These are phyloP conservation scores for Heliangelus exortis DNA, from an alignment of 2,797 vertebrate species.

Conservation along the genomic window DNA sequence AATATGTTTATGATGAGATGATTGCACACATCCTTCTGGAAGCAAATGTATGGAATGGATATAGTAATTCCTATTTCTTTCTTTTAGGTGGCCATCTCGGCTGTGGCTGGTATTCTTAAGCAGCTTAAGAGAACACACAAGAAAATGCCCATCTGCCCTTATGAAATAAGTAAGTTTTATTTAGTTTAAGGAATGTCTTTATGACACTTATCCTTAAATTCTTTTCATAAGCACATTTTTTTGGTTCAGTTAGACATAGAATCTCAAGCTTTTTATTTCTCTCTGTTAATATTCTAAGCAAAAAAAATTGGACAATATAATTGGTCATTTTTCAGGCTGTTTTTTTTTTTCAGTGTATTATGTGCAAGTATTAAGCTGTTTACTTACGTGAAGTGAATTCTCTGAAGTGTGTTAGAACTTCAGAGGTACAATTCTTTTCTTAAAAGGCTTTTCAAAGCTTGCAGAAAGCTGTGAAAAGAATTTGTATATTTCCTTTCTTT, in stretches of 20 bases:
- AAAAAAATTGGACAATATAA: background rate
- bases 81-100: constrained; percentile 93
- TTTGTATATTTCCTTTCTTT: background rate
- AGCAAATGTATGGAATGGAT: background rate
- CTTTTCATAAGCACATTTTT: background rate
- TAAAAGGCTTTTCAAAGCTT: background rate
- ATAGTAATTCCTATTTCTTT: background rate
- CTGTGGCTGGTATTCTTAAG: constrained; percentile 94
- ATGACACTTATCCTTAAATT: background rate
- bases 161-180: constrained; percentile 86
- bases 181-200: background rate
- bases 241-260: background rate
- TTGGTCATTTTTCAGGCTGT: fast-evolving
- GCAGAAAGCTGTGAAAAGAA: background rate
- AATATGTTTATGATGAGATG: background rate
- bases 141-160: constrained; percentile 89
- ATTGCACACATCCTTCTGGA: background rate
- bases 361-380: background rate
- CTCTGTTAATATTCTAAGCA: background rate
- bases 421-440: background rate
- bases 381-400: background rate
- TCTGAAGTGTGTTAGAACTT: background rate
- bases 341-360: background rate
- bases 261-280: background rate
- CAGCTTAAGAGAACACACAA: constrained; percentile 93